Percentiles rank a stretch among this genome's conserved stretches.
phyloP scores from a whole-genome alignment of 2,113 vertebrate genomes.

The Poecile atricapillus region DNA sequence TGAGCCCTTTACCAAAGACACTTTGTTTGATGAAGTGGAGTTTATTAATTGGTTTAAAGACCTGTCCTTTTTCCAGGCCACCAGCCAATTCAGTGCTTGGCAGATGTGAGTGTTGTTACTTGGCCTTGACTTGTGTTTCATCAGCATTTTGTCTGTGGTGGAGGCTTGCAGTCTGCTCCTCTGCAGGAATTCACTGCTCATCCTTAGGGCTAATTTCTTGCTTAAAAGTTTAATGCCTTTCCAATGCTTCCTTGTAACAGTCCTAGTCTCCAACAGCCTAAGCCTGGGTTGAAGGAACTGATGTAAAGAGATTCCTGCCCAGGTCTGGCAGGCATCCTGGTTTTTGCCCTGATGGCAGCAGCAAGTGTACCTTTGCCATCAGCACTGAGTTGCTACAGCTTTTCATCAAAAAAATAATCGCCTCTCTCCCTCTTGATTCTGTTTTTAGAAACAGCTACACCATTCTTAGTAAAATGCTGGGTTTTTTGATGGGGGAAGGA shows the following conservation, averaged over 20 bases:
- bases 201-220: neutral
- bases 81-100: neutral
- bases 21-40: neutral
- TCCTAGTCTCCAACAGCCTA: fast-evolving
- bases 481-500: neutral
- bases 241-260: neutral
- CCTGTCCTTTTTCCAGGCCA: slow-evolving; percentile 4
- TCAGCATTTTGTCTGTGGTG: fast-evolving
- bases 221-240: neutral
- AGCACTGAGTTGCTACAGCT: neutral
- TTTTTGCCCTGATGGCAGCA: neutral
- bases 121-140: neutral
- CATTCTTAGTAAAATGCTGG: neutral
- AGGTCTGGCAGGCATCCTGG: neutral
- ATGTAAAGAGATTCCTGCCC: neutral
- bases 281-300: neutral
- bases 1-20: neutral
- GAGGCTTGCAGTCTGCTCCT: neutral
- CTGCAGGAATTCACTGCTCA: neutral
- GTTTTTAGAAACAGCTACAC: neutral
- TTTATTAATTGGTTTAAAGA: slow-evolving; percentile 25
- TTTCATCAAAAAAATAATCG: neutral
- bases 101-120: neutral
- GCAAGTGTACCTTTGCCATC: neutral
- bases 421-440: neutral